phyloP scores from a whole-genome alignment of 2,113 vertebrate genomes.

The Dunckerocampus dactyliophorus region DNA sequence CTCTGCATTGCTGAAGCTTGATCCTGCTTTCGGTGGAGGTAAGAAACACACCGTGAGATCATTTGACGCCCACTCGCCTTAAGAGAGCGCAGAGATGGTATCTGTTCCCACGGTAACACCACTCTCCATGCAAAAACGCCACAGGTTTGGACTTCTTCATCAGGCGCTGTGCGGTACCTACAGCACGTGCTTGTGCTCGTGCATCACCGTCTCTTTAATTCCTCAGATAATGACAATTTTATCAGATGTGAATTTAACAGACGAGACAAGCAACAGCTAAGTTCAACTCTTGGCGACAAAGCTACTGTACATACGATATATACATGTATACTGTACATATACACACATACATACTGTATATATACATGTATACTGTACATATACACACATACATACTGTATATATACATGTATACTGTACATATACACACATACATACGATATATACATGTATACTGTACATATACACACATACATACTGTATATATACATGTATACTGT shows the following conservation, averaged over 20 bases:
- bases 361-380: constrained; percentile 1
- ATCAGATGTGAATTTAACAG: constrained; percentile 73
- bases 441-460: too few relatives aligned
- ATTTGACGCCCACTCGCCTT: too few relatives aligned
- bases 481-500: constrained; percentile 3
- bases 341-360: too few relatives aligned
- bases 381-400: too few relatives aligned
- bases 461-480: neutral
- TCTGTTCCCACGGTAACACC: constrained; percentile 33
- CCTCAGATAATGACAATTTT: constrained; percentile 77
- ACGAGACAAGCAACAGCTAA: constrained; percentile 68
- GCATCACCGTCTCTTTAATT: constrained; percentile 64
- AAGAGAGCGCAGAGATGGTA: constrained; percentile 26
- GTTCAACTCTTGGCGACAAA: constrained; percentile 43
- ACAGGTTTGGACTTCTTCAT: neutral
- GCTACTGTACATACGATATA: too few relatives aligned
- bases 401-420: constrained; percentile 2
- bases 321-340: too few relatives aligned
- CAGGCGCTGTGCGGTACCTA: constrained; percentile 27
- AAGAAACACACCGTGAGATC: too few relatives aligned
- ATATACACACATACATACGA: too few relatives aligned
- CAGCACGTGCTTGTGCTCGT: too few relatives aligned
- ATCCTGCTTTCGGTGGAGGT: too few relatives aligned
- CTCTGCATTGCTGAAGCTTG: too few relatives aligned
- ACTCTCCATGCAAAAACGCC: too few relatives aligned